Evolutionary conservation across 2,113 vertebrate species (phyloP).

Genomic region (Colinus virginianus): DNA sequence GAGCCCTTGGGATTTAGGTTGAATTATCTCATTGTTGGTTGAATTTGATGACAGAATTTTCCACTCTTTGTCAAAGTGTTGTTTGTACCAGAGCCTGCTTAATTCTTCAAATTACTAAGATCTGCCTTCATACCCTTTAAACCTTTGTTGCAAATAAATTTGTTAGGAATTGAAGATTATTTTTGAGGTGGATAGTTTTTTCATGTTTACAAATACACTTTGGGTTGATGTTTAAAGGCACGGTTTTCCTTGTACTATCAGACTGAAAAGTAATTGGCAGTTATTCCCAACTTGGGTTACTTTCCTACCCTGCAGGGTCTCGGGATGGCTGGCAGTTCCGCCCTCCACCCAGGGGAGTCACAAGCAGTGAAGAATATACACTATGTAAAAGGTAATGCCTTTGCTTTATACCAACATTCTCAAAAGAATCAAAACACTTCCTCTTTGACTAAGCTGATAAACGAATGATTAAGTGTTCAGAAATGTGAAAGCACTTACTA

Average conservation of each 20-base stretch:
- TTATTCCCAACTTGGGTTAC: background rate
- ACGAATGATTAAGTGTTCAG: background rate
- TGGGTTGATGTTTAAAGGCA: background rate
- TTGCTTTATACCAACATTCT: background rate
- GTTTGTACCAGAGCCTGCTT: background rate
- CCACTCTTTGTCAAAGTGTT: background rate
- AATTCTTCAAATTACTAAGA: background rate
- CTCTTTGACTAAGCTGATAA: conserved; percentile 1
- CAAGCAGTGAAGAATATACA: conserved; percentile 98
- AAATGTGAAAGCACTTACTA: background rate
- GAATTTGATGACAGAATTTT: background rate
- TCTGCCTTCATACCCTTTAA: background rate
- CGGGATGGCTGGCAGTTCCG: conserved; percentile 97
- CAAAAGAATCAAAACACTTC: background rate
- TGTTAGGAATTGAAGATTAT: background rate
- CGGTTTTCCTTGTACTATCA: background rate
- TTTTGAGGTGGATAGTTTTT: background rate
- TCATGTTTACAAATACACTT: background rate
- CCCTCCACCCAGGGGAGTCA: conserved; percentile 95
- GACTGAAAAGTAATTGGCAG: background rate
- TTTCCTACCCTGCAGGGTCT: conserved; percentile 72
- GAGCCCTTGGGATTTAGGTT: fast-evolving
- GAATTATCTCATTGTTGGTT: background rate
- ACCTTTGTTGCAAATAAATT: background rate
- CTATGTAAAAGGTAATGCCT: conserved; percentile 93